phyloP scores from a whole-genome alignment of 2,888 invertebrate genomes.

The Papilio protenor region DNA sequence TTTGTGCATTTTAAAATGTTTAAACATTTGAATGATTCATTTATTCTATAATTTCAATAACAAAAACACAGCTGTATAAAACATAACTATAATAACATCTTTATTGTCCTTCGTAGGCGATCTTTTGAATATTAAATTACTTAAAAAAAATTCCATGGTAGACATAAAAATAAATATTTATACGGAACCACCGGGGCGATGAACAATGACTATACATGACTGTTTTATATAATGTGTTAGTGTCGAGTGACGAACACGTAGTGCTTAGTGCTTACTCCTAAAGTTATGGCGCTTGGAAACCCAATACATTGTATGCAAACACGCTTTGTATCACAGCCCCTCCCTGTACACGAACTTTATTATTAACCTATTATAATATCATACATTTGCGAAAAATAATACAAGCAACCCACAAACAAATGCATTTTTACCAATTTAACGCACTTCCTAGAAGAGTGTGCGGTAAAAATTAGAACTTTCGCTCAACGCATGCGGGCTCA shows the following conservation, averaged over 20 bases:
- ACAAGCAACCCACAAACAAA: background rate
- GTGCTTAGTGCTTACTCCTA: slow-evolving; percentile 70
- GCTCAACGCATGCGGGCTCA: too few relatives aligned
- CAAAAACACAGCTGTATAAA: slow-evolving; percentile 13
- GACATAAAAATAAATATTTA: slow-evolving; percentile 42
- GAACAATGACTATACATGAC: slow-evolving; percentile 50
- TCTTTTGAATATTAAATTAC: slow-evolving; percentile 27
- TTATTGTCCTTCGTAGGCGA: slow-evolving; percentile 21
- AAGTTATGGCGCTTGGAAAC: slow-evolving; percentile 73
- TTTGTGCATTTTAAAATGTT: background rate
- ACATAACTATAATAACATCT: slow-evolving; percentile 14
- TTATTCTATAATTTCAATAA: background rate
- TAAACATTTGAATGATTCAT: background rate
- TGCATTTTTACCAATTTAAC: too few relatives aligned
- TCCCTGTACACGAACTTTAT: slow-evolving; percentile 44
- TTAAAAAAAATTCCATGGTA: slow-evolving; percentile 34
- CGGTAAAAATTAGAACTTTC: too few relatives aligned
- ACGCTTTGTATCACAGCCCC: slow-evolving; percentile 41
- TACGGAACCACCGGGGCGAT: slow-evolving; percentile 55
- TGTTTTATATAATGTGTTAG: slow-evolving; percentile 67
- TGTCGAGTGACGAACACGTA: slow-evolving; percentile 75
- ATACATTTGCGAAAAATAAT: slow-evolving; percentile 23
- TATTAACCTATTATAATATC: slow-evolving; percentile 40
- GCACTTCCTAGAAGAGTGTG: too few relatives aligned
- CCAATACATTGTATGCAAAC: slow-evolving; percentile 69